Base-by-base conservation (phyloP, 2,888 invertebrate genomes). In the Leptothorax acervorum region DNA sequence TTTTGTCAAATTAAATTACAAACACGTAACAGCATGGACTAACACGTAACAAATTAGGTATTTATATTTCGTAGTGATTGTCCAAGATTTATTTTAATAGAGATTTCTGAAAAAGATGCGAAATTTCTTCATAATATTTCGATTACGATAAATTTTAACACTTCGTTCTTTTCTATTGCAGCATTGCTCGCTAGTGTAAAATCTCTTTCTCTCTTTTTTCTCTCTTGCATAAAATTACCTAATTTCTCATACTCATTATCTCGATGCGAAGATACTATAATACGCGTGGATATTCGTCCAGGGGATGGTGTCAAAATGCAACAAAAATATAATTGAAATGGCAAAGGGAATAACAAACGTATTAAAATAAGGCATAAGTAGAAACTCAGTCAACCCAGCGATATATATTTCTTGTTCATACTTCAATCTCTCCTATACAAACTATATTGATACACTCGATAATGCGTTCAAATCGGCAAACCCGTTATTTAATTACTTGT, bases 161-260 rank as follows among this genome's bases (percentile, higher is more conserved):
- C 55, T 57, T 79, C 8, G 12, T 15, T 4, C 3, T 70, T 70
- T 45, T 35, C 23, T 57, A 23, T 79, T 79, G 74, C 79, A 79
- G 48, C 79, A 79, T 73, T 74, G 39, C 73, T 79, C 35, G 73
- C 48, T 18, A 31, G 5, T 28, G 48, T 31, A 60, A 79, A 48
- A 12, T 31, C 15, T 63, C 12, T 66, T 18, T 51, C 9, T 48
- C 15, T 45, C n/a, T 66, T 18, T 23, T 48, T 42, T 15, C 23
- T 68, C 18, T 31, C 28, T 73, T 60, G 18, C 55, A 15, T 73
- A 73, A n/a, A 84, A 84, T 84, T 84, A 84, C 84, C 84, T 84
- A 84, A 83, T 83, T 12, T 73, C 62, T 84, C 66, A 82, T 68
- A 83, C 84, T 63, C 73, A 81, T 66, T 76, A 76, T 53, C 65